Percentiles rank a stretch among this genome's conserved stretches.
Conservation (phyloP, 2,113 vertebrate genomes). For the Chroicocephalus ridibundus region DNA sequence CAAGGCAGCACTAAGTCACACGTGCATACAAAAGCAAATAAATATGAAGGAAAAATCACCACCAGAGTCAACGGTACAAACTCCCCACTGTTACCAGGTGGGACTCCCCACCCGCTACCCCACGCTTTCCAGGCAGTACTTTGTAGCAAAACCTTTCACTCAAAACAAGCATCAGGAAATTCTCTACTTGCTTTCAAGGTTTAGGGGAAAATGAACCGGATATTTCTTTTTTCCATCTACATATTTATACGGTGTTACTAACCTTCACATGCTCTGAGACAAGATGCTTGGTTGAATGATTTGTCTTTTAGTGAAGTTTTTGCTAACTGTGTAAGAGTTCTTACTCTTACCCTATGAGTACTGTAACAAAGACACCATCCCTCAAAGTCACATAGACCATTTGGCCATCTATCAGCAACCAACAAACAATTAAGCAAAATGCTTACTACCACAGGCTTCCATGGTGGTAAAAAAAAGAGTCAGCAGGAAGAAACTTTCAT, state of each 20-base stretch:
- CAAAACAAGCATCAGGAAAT: neutral
- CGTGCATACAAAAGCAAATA: neutral
- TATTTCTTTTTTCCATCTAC: neutral
- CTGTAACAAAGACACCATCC: rapidly evolving
- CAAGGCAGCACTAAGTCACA: neutral
- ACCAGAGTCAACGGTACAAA: neutral
- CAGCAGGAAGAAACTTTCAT: neutral
- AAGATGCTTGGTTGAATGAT: neutral
- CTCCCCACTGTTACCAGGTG: neutral
- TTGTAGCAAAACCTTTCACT: neutral
- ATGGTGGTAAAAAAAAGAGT: neutral
- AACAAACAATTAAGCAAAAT: neutral
- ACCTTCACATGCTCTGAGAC: neutral
- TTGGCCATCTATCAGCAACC: neutral
- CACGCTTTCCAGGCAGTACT: neutral
- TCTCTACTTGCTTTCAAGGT: neutral
- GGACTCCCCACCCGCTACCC: rapidly evolving
- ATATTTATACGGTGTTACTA: neutral
- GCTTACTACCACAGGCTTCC: neutral
- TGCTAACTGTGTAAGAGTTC: neutral
- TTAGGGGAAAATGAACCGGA: neutral
- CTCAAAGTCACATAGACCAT: neutral
- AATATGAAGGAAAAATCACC: neutral
- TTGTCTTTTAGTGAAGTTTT: neutral
- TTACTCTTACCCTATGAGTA: neutral